Conservation (phyloP, 2,888 invertebrate species). For the Lagria hirta region DNA sequence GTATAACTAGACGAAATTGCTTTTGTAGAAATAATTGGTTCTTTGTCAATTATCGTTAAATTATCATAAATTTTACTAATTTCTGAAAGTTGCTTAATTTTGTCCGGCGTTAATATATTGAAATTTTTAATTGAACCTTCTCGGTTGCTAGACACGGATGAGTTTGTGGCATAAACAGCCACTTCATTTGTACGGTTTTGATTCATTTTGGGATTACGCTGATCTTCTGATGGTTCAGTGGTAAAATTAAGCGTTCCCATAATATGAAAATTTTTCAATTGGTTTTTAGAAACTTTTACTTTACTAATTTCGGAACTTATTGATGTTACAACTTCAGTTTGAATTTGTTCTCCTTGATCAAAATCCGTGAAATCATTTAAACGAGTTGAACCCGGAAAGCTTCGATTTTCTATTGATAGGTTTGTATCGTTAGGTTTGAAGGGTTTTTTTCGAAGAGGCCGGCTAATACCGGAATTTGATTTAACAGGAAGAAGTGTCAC, state of each 20-base stretch:
- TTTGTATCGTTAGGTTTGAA: constrained; percentile 45
- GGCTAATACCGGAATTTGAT: constrained; percentile 74
- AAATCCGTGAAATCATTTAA: constrained; percentile 20
- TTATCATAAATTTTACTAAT: constrained; percentile 61
- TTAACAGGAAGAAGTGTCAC: constrained; percentile 75
- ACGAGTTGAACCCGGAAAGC: constrained; percentile 38
- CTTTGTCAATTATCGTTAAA: constrained; percentile 53
- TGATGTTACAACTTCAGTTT: constrained; percentile 37
- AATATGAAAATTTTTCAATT: constrained; percentile 42
- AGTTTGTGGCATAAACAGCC: constrained; percentile 35
- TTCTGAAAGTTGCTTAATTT: constrained; percentile 59
- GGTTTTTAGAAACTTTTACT: constrained; percentile 29
- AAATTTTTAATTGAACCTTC: constrained; percentile 20
- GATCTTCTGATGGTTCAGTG: constrained; percentile 36
- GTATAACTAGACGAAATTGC: constrained; percentile 63
- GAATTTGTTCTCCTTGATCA: constrained; percentile 24
- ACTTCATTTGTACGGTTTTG: constrained; percentile 24
- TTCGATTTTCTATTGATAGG: constrained; percentile 41
- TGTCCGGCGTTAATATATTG: constrained; percentile 41
- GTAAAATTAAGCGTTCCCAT: constrained; percentile 46
- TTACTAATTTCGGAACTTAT: constrained; percentile 29
- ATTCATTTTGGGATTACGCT: constrained; percentile 41
- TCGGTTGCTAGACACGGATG: constrained; percentile 31
- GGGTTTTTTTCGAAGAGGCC: constrained; percentile 69
- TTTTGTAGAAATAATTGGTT: constrained; percentile 61